Evolutionary conservation across 2,113 vertebrate species (phyloP).

Genomic region (Dasyornis broadbenti): DNA sequence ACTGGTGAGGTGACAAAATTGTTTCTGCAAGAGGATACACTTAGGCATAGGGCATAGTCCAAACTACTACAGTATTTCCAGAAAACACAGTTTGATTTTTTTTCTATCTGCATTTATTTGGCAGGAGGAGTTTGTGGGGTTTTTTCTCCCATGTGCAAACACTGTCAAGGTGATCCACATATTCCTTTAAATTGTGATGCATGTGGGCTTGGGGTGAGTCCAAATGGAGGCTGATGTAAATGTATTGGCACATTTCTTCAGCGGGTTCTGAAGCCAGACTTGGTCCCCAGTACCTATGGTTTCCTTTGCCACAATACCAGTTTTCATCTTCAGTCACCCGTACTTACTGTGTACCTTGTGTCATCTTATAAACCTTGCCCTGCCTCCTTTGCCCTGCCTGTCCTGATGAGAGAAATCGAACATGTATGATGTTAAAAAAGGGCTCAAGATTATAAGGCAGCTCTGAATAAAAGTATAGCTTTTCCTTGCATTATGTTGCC

Average conservation of each 20-base stretch:
- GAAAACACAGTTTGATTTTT: not conserved
- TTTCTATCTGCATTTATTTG: not conserved
- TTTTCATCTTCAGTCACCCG: not conserved
- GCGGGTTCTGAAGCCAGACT: not conserved
- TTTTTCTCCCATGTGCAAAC: not conserved
- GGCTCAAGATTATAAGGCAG: not conserved
- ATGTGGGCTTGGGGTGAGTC: not conserved
- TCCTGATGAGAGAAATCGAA: not conserved
- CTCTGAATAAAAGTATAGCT: not conserved
- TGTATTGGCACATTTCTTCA: not conserved
- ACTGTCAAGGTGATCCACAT: not conserved
- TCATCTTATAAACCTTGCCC: not conserved
- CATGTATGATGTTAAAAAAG: not conserved
- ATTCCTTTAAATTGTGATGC: not conserved
- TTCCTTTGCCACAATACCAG: not conserved
- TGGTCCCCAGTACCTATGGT: not conserved
- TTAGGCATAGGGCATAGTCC: not conserved
- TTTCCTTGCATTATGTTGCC: not conserved
- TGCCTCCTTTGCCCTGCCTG: not conserved
- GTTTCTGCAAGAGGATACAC: not conserved
- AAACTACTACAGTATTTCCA: not conserved
- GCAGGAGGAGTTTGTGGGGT: not conserved
- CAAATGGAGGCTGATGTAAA: not conserved
- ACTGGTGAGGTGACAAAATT: not conserved
- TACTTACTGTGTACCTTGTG: fast-evolving